Percentiles rank a stretch among this genome's conserved stretches.
Evolutionary conservation across 2,888 invertebrate species (phyloP).

Genomic region (Abscondita cerata): DNA sequence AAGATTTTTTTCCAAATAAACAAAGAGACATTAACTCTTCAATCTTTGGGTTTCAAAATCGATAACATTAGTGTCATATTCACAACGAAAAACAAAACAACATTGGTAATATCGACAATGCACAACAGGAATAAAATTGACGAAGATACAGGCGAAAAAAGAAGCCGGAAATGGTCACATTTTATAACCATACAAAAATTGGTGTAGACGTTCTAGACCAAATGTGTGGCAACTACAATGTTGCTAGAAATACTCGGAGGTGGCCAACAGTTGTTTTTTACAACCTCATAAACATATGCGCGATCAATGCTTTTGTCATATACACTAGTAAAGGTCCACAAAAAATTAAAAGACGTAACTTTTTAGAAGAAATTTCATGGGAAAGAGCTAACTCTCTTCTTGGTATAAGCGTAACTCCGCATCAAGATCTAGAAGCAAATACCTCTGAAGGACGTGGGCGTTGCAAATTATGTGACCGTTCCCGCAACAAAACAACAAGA

Average conservation of each 20-base stretch:
- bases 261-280: not conserved
- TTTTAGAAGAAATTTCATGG: no score
- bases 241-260: not conserved
- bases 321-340: no score
- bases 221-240: not conserved
- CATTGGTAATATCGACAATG: no score
- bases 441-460: no score
- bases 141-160: no score
- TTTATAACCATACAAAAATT: not conserved
- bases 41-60: not conserved
- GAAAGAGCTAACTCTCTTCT: no score
- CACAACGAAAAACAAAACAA: not conserved
- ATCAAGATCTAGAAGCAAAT: no score
- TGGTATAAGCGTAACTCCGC: no score
- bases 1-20: not conserved
- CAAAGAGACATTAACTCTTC: constrained; percentile 1
- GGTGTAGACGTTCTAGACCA: not conserved
- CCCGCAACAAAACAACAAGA: no score
- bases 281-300: not conserved
- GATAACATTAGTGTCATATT: not conserved
- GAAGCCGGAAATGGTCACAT: not conserved
- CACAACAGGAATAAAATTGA: no score
- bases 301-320: not conserved
- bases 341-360: no score
- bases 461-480: no score